Percentiles rank a stretch among this genome's conserved stretches.
These are phyloP conservation scores for Vulpes vulpes DNA, from an alignment of 2,113 vertebrate genomes.

Conservation along the genomic window DNA sequence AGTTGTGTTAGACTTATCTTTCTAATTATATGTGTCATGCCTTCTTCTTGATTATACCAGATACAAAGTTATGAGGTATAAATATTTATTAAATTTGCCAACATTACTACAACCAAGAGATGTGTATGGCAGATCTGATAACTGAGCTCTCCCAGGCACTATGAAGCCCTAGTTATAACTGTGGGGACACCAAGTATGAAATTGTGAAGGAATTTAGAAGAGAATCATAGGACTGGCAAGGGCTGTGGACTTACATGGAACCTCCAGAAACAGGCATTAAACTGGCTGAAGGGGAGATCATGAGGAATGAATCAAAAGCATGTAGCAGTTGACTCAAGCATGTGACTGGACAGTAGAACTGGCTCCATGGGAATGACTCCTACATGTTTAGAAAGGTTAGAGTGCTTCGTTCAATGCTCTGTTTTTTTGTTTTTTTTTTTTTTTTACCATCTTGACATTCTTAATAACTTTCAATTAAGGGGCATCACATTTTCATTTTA, in stretches of 20 bases:
- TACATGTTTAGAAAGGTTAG: not conserved
- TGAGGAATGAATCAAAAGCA: not conserved
- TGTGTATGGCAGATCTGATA: not conserved
- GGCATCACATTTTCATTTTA: not conserved
- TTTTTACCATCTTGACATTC: not conserved
- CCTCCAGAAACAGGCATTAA: not conserved
- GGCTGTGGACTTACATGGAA: not conserved
- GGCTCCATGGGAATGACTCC: not conserved
- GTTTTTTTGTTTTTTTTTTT: not conserved
- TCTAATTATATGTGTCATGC: not conserved
- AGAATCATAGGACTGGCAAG: not conserved
- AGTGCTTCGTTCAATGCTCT: not conserved
- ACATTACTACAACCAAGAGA: not conserved
- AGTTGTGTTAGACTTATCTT: not conserved
- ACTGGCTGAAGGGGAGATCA: not conserved
- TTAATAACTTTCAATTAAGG: not conserved
- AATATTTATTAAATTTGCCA: not conserved
- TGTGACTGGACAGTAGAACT: not conserved
- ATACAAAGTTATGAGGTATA: not conserved
- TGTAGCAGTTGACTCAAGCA: not conserved
- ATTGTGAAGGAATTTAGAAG: not conserved
- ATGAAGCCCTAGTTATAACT: not conserved
- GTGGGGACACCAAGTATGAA: not conserved
- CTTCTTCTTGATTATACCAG: not conserved
- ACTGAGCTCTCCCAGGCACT: not conserved